A percentile compares a stretch with the other conserved stretches of the same genome.
These are phyloP conservation scores for Belgica antarctica DNA, from an alignment of 2,888 invertebrate species.

Conservation along the genomic window DNA sequence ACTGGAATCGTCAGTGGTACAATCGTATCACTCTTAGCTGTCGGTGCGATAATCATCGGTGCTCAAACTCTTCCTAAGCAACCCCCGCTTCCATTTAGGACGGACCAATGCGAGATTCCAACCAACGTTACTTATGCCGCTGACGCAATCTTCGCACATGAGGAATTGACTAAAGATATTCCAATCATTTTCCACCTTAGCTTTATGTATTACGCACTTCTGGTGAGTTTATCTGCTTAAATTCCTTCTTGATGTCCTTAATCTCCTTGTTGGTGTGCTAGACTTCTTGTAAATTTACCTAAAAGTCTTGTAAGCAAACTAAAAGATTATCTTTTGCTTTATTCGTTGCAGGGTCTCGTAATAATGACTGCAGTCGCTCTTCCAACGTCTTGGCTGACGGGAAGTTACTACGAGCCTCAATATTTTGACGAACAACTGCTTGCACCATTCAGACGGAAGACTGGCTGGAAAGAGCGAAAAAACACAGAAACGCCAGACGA, in stretches of 20 bases:
- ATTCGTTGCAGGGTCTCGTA: no score
- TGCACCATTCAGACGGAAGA: slow-evolving; percentile 44
- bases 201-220: slow-evolving; percentile 67
- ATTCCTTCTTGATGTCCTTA: no score
- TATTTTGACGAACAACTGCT: slow-evolving; percentile 46
- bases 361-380: slow-evolving; percentile 62
- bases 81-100: slow-evolving; percentile 45
- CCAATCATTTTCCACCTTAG: slow-evolving; percentile 60
- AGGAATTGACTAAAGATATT: slow-evolving; percentile 43
- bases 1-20: slow-evolving; percentile 60
- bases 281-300: no score
- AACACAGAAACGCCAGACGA: no score
- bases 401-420: slow-evolving; percentile 43
- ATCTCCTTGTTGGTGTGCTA: no score
- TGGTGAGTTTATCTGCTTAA: no score
- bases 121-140: slow-evolving; percentile 14
- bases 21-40: slow-evolving; percentile 57
- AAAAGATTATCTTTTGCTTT: no score
- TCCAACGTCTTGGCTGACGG: slow-evolving; percentile 62
- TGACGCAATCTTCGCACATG: not conserved
- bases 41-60: slow-evolving; percentile 59
- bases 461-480: slow-evolving; percentile 26
- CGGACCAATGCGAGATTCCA: slow-evolving; percentile 45
- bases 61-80: slow-evolving; percentile 57
- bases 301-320: no score